A percentile compares a stretch with the other conserved stretches of the same genome.
Evolutionary conservation across 2,113 vertebrate genomes (phyloP).

Genomic region (Charadrius vociferus): DNA sequence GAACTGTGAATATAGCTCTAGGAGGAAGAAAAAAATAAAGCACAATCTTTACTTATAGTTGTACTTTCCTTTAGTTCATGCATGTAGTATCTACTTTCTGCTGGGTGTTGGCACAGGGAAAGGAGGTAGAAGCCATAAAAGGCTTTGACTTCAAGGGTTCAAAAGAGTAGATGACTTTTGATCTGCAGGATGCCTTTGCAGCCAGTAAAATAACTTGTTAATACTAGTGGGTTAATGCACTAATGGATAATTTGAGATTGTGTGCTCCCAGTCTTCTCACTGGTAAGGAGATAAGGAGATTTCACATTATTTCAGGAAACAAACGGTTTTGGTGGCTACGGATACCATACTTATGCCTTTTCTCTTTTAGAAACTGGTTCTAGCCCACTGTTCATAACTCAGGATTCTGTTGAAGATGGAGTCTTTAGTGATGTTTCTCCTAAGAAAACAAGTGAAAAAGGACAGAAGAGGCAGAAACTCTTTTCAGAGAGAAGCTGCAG

Average conservation of each 20-base stretch:
- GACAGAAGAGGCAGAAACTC: slow-evolving; percentile 85
- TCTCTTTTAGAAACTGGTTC: slow-evolving; percentile 69
- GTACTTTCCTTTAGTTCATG: not conserved
- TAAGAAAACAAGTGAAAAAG: slow-evolving; percentile 71
- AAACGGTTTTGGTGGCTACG: not conserved
- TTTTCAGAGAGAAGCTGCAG: slow-evolving; percentile 93
- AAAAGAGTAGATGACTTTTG: not conserved
- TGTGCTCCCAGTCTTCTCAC: not conserved
- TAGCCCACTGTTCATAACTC: slow-evolving; percentile 78
- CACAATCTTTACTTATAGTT: not conserved
- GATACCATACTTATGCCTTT: not conserved
- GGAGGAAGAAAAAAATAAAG: fast-evolving
- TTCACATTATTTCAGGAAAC: not conserved
- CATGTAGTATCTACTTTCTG: not conserved
- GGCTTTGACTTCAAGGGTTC: not conserved
- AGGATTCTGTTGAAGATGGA: slow-evolving; percentile 75
- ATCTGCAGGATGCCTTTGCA: not conserved
- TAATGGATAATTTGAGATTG: not conserved
- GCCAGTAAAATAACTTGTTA: not conserved
- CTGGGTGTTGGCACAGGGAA: not conserved
- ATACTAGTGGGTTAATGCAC: not conserved
- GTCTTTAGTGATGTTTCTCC: slow-evolving; percentile 71
- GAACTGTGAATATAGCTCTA: not conserved
- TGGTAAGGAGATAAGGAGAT: not conserved
- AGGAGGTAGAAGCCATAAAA: not conserved